Base-by-base conservation (phyloP, 2,113 vertebrate genomes). In the Sebastes schlegelii region DNA sequence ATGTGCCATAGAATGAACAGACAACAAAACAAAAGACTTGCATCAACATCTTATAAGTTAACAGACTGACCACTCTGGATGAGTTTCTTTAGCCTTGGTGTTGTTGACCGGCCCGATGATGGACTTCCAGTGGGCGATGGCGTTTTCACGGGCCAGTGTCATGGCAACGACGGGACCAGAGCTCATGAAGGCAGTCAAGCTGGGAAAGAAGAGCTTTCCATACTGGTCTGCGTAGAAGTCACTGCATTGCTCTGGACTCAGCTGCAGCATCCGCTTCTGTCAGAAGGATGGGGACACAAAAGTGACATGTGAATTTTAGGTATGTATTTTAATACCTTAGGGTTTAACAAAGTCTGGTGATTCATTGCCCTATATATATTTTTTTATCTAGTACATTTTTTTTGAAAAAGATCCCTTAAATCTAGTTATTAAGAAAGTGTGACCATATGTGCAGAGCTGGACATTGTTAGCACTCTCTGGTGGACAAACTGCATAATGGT, bases 211-310 rank as follows among this genome's bases (percentile, higher is more conserved):
- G 82, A 95, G 84, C 90, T 97, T 98, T 49, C 97, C 98, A 84
- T 97, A 98, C 1, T 97, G 96, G 34, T 98, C 95, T 55, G 96
- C 95, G 21, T 99, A 99, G 82, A 99, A 98, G 87, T 99, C 97
- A 90, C 97, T 97, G 86, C 98, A 99, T 73, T 99, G 96, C 87
- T 99, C 98, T 65, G 97, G 97, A 89, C 96, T 99, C 10, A 99
- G 91, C 26, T 95, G 97, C 34, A 99, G 92, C 77, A 92, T 97
- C 82, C 96, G 93, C 93, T 95, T 99, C 98, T 99, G 77, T 8
- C 6, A 8, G 26, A 83, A 21, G 23, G 11, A 79, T 43, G 0
- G 61, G 6, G 5, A 82, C 19, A 72, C 2, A 34, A 34, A 34
- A 34, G 26, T 34, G 26, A 34, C 26, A 34, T 34, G 26, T 34